A percentile compares a stretch with the other conserved stretches of the same genome.
Evolutionary conservation across 2,113 vertebrate genomes (phyloP).

Genomic region (Dascyllus trimaculatus): DNA sequence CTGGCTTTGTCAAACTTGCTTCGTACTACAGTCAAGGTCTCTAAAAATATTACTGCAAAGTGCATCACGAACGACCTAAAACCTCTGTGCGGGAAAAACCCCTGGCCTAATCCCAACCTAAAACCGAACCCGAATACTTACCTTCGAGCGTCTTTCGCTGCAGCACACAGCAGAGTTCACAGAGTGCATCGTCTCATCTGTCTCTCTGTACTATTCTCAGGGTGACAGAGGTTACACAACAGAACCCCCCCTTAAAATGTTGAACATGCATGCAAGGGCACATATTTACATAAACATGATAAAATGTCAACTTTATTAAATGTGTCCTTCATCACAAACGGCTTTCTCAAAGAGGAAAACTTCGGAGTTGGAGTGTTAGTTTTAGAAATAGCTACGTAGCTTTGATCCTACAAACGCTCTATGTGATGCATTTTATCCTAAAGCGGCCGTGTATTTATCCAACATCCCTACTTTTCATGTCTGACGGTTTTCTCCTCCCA

Average conservation of each 20-base stretch:
- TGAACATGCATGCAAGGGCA: conserved; percentile 5
- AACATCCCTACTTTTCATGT: not conserved
- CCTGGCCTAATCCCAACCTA: no score
- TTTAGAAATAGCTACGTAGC: no score
- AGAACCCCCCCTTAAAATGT: not conserved
- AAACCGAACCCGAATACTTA: no score
- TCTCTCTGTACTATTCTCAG: not conserved
- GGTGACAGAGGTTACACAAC: not conserved
- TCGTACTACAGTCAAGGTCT: no score
- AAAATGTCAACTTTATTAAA: not conserved
- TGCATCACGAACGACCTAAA: no score
- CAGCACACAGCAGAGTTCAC: no score
- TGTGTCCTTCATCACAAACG: not conserved
- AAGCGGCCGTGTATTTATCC: not conserved
- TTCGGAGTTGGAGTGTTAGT: not conserved
- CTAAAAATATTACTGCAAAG: no score
- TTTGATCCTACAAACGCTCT: no score
- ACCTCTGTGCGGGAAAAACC: no score
- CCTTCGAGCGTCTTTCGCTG: no score
- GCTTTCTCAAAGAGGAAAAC: not conserved
- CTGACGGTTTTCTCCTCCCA: no score
- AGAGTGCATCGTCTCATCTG: not conserved
- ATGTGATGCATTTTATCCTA: not conserved
- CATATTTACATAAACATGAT: not conserved
- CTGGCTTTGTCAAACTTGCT: no score